Percentiles rank a stretch among this genome's conserved stretches.
These are phyloP conservation scores for Heliconius aoede DNA, from an alignment of 2,888 invertebrate genomes.

Conservation along the genomic window DNA sequence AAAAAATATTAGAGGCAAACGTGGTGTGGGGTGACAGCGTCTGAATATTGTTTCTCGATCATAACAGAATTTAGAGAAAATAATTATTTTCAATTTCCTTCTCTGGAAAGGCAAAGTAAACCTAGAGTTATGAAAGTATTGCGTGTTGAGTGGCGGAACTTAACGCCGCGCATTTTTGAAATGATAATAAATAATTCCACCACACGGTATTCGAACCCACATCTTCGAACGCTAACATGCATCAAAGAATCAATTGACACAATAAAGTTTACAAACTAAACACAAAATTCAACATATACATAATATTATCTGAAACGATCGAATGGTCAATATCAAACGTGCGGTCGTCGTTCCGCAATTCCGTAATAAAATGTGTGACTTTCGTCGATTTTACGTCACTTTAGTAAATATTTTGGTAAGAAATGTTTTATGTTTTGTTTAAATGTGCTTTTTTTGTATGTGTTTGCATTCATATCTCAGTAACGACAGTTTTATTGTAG, in stretches of 20 bases:
- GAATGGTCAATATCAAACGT: conserved; percentile 16
- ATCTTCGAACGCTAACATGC: not conserved
- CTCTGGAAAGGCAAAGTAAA: too few species aligned
- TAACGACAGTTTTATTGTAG: conserved; percentile 48
- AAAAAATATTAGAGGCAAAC: too few species aligned
- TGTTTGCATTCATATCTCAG: conserved; percentile 50
- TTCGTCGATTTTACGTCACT: conserved; percentile 7
- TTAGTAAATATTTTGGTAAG: conserved; percentile 29
- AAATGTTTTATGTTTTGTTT: conserved; percentile 47
- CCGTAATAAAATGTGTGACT: conserved; percentile 16
- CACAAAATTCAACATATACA: not conserved
- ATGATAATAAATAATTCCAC: too few species aligned
- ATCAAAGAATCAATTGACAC: not conserved
- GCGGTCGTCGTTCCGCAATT: conserved; percentile 6
- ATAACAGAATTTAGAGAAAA: too few species aligned
- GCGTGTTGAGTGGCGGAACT: too few species aligned
- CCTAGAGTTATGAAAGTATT: too few species aligned
- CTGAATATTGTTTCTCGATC: too few species aligned
- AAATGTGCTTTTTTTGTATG: conserved; percentile 47
- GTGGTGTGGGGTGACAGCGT: too few species aligned
- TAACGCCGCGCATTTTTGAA: too few species aligned
- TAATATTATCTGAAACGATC: not conserved
- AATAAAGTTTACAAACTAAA: not conserved
- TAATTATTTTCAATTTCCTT: too few species aligned
- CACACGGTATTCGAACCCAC: too few species aligned